A percentile compares a stretch with the other conserved stretches of the same genome.
phyloP scores from a whole-genome alignment of 1,140 invertebrate species.

The Drosophila pseudoananassae region DNA sequence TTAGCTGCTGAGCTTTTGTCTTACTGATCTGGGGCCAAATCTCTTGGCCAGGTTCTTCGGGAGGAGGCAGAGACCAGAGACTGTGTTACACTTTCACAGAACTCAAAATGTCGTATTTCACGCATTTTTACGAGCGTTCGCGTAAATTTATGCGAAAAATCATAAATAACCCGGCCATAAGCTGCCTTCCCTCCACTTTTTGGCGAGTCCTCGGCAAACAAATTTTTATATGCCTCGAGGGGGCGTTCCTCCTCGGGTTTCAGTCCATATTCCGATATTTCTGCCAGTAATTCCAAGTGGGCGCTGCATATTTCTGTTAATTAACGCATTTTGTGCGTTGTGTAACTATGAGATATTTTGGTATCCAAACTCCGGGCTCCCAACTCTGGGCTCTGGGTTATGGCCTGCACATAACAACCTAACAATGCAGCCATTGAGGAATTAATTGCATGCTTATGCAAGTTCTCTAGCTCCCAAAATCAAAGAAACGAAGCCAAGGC shows the following conservation, averaged over 20 bases:
- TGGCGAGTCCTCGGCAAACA: slow-evolving; percentile 13
- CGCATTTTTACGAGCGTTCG: slow-evolving; percentile 79
- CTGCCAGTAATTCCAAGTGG: slow-evolving; percentile 53
- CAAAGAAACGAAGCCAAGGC: slow-evolving; percentile 54
- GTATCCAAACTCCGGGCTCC: slow-evolving; percentile 3
- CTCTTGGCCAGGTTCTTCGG: neutral
- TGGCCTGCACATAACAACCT: slow-evolving; percentile 39
- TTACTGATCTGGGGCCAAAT: slow-evolving; percentile 16
- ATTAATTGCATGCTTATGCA: slow-evolving; percentile 58
- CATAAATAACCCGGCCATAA: slow-evolving; percentile 64
- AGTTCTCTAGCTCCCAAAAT: slow-evolving; percentile 48
- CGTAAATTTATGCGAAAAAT: slow-evolving; percentile 82
- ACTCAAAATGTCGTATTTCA: slow-evolving; percentile 82
- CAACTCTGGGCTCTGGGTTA: slow-evolving; percentile 7
- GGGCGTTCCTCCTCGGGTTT: slow-evolving; percentile 27
- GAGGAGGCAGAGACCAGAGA: too few relatives aligned
- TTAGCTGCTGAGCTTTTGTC: slow-evolving; percentile 50
- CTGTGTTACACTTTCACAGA: slow-evolving; percentile 77
- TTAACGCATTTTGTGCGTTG: slow-evolving; percentile 75
- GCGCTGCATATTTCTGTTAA: slow-evolving; percentile 79
- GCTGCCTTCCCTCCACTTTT: slow-evolving; percentile 4
- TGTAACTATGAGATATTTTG: slow-evolving; percentile 54
- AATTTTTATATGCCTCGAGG: slow-evolving; percentile 15
- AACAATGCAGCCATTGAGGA: slow-evolving; percentile 57
- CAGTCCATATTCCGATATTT: slow-evolving; percentile 1